These are phyloP conservation scores for Cynoglossus semilaevis DNA, from an alignment of 2,113 vertebrate species.

Conservation along the genomic window DNA sequence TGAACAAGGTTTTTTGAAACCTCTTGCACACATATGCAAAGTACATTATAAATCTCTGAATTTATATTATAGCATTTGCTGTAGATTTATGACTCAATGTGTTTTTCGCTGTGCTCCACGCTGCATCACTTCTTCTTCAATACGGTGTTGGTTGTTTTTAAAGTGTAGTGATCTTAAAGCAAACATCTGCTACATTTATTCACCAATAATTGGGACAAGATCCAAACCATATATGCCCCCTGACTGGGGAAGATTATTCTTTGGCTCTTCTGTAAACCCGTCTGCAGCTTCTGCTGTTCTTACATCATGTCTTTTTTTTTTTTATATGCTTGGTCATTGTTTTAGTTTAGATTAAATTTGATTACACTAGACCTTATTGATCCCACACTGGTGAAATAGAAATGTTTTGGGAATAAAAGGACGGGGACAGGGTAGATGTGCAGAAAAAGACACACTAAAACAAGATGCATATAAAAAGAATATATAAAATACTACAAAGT, in stretches of 20 bases:
- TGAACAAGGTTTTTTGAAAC: no score
- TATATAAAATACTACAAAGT: no score
- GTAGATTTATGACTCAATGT: conserved; percentile 33
- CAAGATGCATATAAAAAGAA: no score
- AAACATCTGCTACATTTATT: conserved; percentile 70
- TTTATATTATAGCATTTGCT: background rate
- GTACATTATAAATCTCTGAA: background rate
- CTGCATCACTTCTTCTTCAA: conserved; percentile 41
- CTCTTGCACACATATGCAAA: background rate
- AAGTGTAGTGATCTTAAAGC: conserved; percentile 60
- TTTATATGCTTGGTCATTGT: no score
- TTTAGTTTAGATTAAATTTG: no score
- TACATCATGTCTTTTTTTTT: conserved; percentile 53
- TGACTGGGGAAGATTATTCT: conserved; percentile 68
- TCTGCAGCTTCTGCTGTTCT: conserved; percentile 57
- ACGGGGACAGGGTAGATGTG: no score
- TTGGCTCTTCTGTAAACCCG: conserved; percentile 68
- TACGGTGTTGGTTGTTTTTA: conserved; percentile 42
- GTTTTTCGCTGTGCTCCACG: conserved; percentile 33
- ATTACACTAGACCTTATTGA: no score
- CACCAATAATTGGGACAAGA: conserved; percentile 59
- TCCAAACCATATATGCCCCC: conserved; percentile 69
- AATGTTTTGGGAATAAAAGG: no score
- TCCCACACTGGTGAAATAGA: no score
- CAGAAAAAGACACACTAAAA: no score